Conservation (phyloP, 2,888 invertebrate species). For the Anticlea derivata region DNA sequence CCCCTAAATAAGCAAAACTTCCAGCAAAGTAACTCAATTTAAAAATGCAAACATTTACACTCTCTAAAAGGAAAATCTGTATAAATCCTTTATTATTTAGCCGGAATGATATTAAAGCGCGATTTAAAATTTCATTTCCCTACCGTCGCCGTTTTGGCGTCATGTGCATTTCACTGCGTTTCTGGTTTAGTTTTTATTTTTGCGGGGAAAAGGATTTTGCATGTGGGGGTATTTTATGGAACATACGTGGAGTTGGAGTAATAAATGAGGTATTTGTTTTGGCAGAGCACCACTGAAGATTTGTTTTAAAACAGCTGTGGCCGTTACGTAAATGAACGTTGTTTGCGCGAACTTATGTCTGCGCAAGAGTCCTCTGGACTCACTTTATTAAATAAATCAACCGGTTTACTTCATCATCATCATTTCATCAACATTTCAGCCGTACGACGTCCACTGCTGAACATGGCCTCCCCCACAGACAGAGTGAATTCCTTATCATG, state of each 20-base stretch:
- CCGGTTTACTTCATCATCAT: no score
- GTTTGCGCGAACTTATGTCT: no score
- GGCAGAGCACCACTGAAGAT: not conserved
- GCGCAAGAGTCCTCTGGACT: no score
- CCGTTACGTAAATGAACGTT: no score
- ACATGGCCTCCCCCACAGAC: no score
- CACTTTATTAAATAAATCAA: no score
- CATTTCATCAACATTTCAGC: no score
- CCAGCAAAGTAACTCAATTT: constrained; percentile 21
- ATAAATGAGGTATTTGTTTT: constrained; percentile 15
- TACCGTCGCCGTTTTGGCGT: constrained; percentile 41
- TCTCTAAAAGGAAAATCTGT: constrained; percentile 7
- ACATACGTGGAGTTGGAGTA: constrained; percentile 21
- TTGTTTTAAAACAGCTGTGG: not conserved
- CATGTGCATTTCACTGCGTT: constrained; percentile 56
- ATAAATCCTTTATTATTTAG: constrained; percentile 40
- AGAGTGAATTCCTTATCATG: no score
- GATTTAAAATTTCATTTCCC: constrained; percentile 55
- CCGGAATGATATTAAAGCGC: constrained; percentile 42
- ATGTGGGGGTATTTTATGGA: constrained; percentile 31
- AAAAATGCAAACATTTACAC: constrained; percentile 15
- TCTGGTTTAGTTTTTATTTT: constrained; percentile 29
- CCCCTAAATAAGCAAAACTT: not conserved
- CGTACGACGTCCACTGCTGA: no score
- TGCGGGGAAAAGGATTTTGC: constrained; percentile 28